Evolutionary conservation across 2,888 invertebrate species (phyloP), one percentile per base, ranked within the genome.

Genomic region (Watsonalla cultraria): DNA sequence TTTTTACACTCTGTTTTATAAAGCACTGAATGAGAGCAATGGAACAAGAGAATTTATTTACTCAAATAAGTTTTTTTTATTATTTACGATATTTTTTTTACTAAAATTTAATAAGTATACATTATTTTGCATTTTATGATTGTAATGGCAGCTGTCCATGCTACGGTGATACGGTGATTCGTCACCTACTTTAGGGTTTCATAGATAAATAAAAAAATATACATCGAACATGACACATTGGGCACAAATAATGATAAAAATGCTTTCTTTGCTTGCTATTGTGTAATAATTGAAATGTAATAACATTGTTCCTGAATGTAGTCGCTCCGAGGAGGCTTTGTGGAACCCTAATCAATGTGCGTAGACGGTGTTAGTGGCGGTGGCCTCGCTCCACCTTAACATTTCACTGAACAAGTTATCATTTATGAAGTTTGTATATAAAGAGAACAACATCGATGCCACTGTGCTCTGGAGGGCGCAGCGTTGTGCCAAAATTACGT

Each of bases 21-120:
- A 79, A 83, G 86, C 86, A 87, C 83, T 86, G 88, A 84, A 86
- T 80, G 89, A 90, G 88, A 90, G 88, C 89, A 84, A 89, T 82
- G 86, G 87, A 89, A 87, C 89, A 90, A 87, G 88, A 89, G 89
- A 90, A 90, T 90, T 90, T 90, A 90, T 89, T 89, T 89, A 90
- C 88, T 88, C 87, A 85, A 84, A 85, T 90, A 87, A 86, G 86
- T 86, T 88, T 85, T 86, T 80, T 80, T 79, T 78, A 85, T 84
- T 79, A 84, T 86, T 85, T 83, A 83, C 85, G 76, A 78, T 83
- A 80, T 78, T 78, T 71, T 74, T 75, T 87, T 80, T 84, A 86
- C 80, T 83, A 83, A 88, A 88, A 78, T 74, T 37, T 74, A 65
- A 69, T 71, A 72, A 82, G 24, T 86, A 84, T 82, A 85, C 80